These are phyloP conservation scores for Acanthisitta chloris DNA, from an alignment of 2,113 vertebrate genomes.

Conservation along the genomic window DNA sequence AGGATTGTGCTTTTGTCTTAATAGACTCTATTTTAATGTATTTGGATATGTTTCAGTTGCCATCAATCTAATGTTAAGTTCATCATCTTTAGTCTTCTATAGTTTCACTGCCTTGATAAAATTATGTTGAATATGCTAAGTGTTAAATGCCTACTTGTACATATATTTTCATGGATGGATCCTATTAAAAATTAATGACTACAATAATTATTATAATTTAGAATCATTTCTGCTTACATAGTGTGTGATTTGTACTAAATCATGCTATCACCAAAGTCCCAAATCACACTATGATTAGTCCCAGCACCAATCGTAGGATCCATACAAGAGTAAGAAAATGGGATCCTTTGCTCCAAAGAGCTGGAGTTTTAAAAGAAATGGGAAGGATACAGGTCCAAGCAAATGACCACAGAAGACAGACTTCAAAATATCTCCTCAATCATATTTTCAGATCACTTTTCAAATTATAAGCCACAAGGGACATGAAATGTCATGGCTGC, in stretches of 20 bases:
- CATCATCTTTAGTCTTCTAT: not conserved
- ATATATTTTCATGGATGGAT: not conserved
- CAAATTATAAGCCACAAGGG: not conserved
- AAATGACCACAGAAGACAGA: not conserved
- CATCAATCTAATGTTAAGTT: not conserved
- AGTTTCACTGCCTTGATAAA: not conserved
- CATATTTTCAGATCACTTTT: not conserved
- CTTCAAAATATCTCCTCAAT: not conserved
- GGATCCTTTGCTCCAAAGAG: not conserved
- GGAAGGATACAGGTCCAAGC: not conserved
- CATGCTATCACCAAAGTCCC: not conserved
- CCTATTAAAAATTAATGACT: not conserved
- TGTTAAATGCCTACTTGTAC: not conserved
- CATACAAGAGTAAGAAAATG: not conserved
- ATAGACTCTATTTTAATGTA: not conserved
- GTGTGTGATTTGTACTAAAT: not conserved
- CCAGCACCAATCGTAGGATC: not conserved
- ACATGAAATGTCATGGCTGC: not conserved
- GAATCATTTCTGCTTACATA: not conserved
- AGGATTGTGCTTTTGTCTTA: not conserved
- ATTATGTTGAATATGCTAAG: not conserved
- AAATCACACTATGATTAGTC: not conserved
- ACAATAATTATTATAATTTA: not conserved
- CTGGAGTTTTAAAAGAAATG: not conserved
- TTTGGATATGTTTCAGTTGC: not conserved